These are phyloP conservation scores for Athetis lepigone DNA, from an alignment of 2,888 invertebrate species.

Conservation along the genomic window DNA sequence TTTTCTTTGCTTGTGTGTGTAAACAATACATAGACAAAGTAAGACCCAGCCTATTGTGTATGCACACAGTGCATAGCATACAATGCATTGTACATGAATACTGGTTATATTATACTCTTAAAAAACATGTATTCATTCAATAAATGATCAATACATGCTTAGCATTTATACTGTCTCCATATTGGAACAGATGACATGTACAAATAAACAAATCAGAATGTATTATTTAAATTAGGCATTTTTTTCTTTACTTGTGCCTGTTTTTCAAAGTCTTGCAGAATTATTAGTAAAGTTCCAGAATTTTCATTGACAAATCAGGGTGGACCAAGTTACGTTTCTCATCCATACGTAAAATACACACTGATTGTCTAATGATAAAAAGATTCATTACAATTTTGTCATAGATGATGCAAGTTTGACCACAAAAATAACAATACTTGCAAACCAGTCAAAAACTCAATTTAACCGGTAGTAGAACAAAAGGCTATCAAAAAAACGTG, in stretches of 20 bases:
- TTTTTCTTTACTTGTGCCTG: too few relatives aligned
- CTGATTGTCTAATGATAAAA: too few relatives aligned
- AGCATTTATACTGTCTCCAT: constrained; percentile 5
- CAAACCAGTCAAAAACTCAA: too few relatives aligned
- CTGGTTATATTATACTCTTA: constrained; percentile 13
- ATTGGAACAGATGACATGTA: neutral
- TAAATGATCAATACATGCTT: neutral
- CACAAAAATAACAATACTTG: neutral
- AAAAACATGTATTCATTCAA: constrained; percentile 26
- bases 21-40: constrained; percentile 37
- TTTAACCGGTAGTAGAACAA: neutral
- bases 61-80: constrained; percentile 14
- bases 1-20: constrained; percentile 7
- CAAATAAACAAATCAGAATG: neutral
- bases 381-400: too few relatives aligned
- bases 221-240: neutral
- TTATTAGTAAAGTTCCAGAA: too few relatives aligned
- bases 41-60: constrained; percentile 23
- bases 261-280: too few relatives aligned
- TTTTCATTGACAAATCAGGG: too few relatives aligned
- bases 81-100: constrained; percentile 14
- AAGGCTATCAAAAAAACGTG: neutral
- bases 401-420: neutral
- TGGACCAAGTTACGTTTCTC: too few relatives aligned
- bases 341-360: too few relatives aligned